These are phyloP conservation scores for Pararge aegeria DNA, from an alignment of 1,140 invertebrate species.

Conservation along the genomic window DNA sequence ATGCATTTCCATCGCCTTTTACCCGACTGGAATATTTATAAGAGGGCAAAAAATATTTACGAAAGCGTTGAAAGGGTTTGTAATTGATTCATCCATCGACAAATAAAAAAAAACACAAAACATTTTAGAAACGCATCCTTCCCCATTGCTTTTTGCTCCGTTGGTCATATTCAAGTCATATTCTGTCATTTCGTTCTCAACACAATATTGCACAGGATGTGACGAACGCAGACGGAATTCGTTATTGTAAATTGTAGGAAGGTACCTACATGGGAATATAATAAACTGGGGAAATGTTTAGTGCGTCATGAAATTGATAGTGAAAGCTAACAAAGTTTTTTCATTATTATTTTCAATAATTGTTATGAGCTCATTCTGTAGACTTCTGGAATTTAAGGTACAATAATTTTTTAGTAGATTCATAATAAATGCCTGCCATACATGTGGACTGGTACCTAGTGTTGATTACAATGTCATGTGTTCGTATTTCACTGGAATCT, in stretches of 20 bases:
- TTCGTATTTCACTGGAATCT: no score
- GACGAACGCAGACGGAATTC: neutral
- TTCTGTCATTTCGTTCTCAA: neutral
- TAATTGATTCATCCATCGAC: neutral
- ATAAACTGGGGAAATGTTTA: neutral
- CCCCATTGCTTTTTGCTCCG: neutral
- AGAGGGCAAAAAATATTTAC: neutral
- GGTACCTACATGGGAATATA: neutral
- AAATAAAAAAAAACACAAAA: no score
- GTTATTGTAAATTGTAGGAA: neutral
- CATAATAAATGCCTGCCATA: no score
- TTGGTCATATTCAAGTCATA: neutral
- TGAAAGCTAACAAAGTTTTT: no score
- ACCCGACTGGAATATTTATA: neutral
- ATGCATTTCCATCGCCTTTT: neutral
- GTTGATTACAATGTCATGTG: no score
- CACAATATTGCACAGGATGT: neutral
- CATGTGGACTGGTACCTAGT: no score
- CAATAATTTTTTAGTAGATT: no score
- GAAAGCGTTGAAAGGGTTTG: neutral
- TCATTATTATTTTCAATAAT: no score
- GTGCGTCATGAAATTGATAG: neutral
- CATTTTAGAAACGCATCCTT: conserved; percentile 7
- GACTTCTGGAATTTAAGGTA: no score
- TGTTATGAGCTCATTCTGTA: neutral